Evolutionary conservation across 2,888 invertebrate species (phyloP).

Genomic region (Caenorhabditis wallacei): DNA sequence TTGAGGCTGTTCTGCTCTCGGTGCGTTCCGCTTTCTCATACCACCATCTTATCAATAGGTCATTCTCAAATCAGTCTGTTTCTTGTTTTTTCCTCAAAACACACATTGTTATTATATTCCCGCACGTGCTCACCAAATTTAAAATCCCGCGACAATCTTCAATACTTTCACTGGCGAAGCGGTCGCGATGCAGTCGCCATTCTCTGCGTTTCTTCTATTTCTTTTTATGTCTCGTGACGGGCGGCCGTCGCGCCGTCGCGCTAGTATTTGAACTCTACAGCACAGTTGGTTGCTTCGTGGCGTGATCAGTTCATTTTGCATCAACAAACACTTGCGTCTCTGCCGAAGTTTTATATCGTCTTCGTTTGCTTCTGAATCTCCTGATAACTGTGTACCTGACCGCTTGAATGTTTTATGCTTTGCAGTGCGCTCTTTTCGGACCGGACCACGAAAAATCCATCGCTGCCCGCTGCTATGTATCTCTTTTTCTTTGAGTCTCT

Average conservation of each 20-base stretch:
- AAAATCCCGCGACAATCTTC: slow-evolving; percentile 28
- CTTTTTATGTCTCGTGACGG: slow-evolving; percentile 41
- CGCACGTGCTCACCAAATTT: not conserved
- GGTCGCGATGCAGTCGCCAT: slow-evolving; percentile 58
- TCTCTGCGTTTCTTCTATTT: slow-evolving; percentile 37
- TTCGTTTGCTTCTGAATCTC: slow-evolving; percentile 9
- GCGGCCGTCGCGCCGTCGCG: slow-evolving; percentile 56
- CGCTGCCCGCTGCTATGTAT: not conserved
- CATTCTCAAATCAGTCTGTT: no score
- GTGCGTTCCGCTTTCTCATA: no score
- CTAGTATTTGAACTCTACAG: slow-evolving; percentile 54
- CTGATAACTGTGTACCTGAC: slow-evolving; percentile 12
- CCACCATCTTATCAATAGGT: no score
- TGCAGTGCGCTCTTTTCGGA: no score
- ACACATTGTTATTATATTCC: no score
- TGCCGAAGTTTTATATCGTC: slow-evolving; percentile 12
- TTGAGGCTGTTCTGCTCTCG: no score
- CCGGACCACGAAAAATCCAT: not conserved
- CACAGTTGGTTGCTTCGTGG: slow-evolving; percentile 36
- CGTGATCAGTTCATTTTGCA: slow-evolving; percentile 27
- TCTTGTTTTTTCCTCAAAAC: no score
- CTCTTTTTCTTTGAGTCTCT: slow-evolving; percentile 9
- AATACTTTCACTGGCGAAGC: slow-evolving; percentile 51
- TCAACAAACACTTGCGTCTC: not conserved
- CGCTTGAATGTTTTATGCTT: not conserved